Conservation (phyloP, 2,113 vertebrate species). For the Athene noctua region DNA sequence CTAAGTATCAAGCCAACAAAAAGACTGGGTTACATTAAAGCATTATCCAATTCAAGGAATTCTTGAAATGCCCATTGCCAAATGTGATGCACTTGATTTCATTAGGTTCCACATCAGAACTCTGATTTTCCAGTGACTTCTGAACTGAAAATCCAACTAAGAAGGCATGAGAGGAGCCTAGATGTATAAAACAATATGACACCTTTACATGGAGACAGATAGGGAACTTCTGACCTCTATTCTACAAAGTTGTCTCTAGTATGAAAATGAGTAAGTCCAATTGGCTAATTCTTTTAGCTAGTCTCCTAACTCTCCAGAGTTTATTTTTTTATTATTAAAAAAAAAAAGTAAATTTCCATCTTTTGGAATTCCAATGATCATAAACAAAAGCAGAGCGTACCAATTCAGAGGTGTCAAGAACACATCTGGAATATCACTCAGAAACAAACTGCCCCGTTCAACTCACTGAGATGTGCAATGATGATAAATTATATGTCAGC, state of each 20-base stretch:
- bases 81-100: not conserved
- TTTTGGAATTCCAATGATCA: not conserved
- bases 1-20: not conserved
- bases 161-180: not conserved
- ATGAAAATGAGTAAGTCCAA: not conserved
- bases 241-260: not conserved
- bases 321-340: not conserved
- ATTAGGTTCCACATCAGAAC: not conserved
- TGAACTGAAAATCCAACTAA: not conserved
- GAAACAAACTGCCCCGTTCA: not conserved
- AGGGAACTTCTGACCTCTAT: not conserved
- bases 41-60: not conserved
- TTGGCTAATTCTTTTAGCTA: not conserved
- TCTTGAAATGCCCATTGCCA: not conserved
- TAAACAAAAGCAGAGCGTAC: not conserved
- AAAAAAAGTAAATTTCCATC: not conserved
- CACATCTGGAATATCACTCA: not conserved
- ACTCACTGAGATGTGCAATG: not conserved
- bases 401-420: not conserved
- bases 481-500: not conserved
- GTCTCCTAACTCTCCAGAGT: not conserved
- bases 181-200: not conserved
- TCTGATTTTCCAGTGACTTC: not conserved
- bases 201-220: not conserved
- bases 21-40: not conserved